These are phyloP conservation scores for Chrysochloris asiatica DNA, from an alignment of 2,113 vertebrate genomes.

Conservation along the genomic window DNA sequence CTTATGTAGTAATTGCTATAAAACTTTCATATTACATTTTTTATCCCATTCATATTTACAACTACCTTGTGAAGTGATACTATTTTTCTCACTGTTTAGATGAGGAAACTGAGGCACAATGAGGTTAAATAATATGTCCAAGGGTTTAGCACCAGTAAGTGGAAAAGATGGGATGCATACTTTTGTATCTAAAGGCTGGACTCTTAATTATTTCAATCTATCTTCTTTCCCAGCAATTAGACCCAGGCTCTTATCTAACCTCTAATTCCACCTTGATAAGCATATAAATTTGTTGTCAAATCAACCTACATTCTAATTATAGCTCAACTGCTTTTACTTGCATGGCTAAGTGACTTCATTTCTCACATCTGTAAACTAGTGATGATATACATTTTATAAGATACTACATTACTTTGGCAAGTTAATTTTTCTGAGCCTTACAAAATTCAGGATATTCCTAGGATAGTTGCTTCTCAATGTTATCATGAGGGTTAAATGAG, in stretches of 20 bases:
- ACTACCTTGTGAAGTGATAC: too few species aligned
- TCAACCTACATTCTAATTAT: background rate
- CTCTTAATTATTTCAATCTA: background rate
- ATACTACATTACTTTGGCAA: background rate
- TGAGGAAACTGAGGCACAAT: background rate
- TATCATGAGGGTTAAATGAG: background rate
- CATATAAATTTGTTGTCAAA: background rate
- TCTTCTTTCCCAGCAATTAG: background rate
- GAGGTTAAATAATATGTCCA: background rate
- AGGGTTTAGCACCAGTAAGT: background rate
- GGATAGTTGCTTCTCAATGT: background rate
- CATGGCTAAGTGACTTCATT: background rate
- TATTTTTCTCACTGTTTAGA: background rate
- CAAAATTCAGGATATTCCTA: background rate
- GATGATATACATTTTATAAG: background rate
- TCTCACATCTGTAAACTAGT: background rate
- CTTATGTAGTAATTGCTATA: background rate
- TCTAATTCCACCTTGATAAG: background rate
- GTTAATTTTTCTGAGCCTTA: background rate
- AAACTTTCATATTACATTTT: background rate
- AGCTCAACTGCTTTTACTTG: background rate
- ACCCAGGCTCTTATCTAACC: background rate
- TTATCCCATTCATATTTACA: background rate
- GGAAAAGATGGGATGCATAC: background rate
- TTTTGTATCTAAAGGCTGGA: background rate